Evolutionary conservation across 2,113 vertebrate species (phyloP).

Genomic region (Prionailurus viverrinus): DNA sequence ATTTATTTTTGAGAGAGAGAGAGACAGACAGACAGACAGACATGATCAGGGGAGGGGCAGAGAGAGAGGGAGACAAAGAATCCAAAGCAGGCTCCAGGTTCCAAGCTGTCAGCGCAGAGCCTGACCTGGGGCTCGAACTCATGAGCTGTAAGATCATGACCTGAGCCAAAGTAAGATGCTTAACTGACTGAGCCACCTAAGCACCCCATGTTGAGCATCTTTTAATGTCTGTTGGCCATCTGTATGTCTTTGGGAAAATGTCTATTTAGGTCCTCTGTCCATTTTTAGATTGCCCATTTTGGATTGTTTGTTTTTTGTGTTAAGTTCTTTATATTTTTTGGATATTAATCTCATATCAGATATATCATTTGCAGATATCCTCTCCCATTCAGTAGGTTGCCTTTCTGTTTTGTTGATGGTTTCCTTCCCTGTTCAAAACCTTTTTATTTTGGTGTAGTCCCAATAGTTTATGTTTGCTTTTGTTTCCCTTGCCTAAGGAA

Average conservation of each 20-base stretch:
- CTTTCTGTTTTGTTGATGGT: neutral
- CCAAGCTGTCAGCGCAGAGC: too few relatives aligned
- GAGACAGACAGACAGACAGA: too few relatives aligned
- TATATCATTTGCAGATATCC: neutral
- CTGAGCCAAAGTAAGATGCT: too few relatives aligned
- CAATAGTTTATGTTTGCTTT: neutral
- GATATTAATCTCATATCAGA: neutral
- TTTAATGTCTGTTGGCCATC: neutral
- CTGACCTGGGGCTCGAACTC: too few relatives aligned
- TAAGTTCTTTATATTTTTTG: neutral
- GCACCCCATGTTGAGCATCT: neutral
- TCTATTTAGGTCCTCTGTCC: neutral
- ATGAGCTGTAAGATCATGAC: too few relatives aligned
- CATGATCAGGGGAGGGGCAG: too few relatives aligned
- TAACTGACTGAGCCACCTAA: too few relatives aligned
- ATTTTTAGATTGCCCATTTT: neutral
- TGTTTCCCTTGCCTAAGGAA: neutral
- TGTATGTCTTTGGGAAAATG: neutral
- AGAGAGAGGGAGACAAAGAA: too few relatives aligned
- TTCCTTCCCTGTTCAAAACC: neutral
- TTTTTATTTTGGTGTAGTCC: neutral
- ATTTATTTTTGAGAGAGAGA: too few relatives aligned
- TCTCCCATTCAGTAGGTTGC: neutral
- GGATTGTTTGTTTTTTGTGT: neutral
- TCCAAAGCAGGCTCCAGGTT: too few relatives aligned